A percentile compares a stretch with the other conserved stretches of the same genome.
phyloP scores from a whole-genome alignment of 2,797 vertebrate species.

The Ctenopoma kingsleyae region DNA sequence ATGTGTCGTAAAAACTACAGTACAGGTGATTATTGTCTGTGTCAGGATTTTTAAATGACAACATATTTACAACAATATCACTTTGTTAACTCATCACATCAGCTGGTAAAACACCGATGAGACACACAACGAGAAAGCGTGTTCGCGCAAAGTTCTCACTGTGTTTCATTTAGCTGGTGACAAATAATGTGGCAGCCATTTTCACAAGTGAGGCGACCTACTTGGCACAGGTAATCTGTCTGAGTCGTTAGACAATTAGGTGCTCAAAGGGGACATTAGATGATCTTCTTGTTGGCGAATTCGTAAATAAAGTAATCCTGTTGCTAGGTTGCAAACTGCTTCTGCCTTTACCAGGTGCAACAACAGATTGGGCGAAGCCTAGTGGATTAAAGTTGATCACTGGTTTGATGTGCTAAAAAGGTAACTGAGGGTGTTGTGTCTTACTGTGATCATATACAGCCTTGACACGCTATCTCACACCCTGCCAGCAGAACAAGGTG shows the following conservation, averaged over 20 bases:
- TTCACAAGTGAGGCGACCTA: constrained; percentile 55
- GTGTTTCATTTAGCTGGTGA: constrained; percentile 1
- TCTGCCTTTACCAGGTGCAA: constrained; percentile 71
- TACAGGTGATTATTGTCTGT: not conserved
- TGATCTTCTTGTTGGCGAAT: constrained; percentile 80
- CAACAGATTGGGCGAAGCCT: constrained; percentile 68
- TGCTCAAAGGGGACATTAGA: constrained; percentile 61
- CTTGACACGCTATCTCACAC: constrained; percentile 53
- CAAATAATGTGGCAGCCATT: constrained; percentile 43
- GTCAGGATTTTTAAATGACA: not conserved
- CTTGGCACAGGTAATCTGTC: constrained; percentile 71
- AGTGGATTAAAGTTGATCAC: constrained; percentile 72
- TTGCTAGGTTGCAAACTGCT: constrained; percentile 76
- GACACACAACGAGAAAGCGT: not conserved
- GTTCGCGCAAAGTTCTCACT: not conserved
- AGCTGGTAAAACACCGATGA: not conserved
- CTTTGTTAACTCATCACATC: not conserved
- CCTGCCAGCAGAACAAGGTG: constrained; percentile 64
- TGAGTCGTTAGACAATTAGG: constrained; percentile 70
- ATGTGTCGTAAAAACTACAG: not conserved
- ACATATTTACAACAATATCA: not conserved
- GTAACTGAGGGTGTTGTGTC: constrained; percentile 66
- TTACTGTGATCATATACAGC: constrained; percentile 59
- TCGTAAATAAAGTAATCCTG: constrained; percentile 79
- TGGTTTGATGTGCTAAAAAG: constrained; percentile 71